Percentiles rank a stretch among this genome's conserved stretches.
Conservation (phyloP, 1,140 invertebrate genomes). For the Cyrtorhinus lividipennis region DNA sequence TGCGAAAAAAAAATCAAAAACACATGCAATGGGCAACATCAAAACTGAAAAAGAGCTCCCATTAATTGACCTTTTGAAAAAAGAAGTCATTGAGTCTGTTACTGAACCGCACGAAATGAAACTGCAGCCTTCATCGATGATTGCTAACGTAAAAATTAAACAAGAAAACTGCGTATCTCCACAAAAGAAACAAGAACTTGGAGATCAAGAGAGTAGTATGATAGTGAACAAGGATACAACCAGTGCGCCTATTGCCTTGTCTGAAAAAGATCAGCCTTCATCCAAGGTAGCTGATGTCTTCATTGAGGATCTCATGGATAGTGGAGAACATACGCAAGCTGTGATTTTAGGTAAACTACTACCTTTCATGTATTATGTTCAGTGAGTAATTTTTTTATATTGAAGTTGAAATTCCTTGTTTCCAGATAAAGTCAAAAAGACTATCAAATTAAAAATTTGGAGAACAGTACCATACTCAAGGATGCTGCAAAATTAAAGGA, state of each 20-base stretch:
- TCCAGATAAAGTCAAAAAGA: conserved; percentile 31
- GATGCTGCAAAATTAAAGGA: conserved; percentile 44
- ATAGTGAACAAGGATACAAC: too few species aligned
- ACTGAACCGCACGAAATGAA: conserved; percentile 9
- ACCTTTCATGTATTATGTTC: too few species aligned
- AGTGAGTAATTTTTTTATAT: too few species aligned
- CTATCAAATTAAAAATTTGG: conserved; percentile 37
- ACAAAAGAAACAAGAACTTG: too few species aligned
- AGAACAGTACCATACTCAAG: conserved; percentile 48
- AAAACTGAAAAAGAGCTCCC: conserved; percentile 33
- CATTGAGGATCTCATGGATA: conserved; percentile 18
- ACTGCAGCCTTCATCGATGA: not conserved
- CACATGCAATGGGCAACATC: conserved; percentile 41
- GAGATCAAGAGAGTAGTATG: too few species aligned
- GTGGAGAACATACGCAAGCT: not conserved
- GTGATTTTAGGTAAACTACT: too few species aligned
- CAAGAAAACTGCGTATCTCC: too few species aligned
- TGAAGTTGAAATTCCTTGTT: too few species aligned
- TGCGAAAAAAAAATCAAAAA: conserved; percentile 39
- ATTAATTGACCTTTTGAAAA: not conserved
- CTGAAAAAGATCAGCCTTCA: too few species aligned
- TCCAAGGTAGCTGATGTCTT: conserved; percentile 24
- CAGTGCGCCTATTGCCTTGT: too few species aligned
- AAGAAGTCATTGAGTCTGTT: not conserved
- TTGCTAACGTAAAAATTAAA: too few species aligned